A percentile compares a stretch with the other conserved stretches of the same genome.
Conservation (phyloP, 2,797 vertebrate species). For the Sus cebifrons region DNA sequence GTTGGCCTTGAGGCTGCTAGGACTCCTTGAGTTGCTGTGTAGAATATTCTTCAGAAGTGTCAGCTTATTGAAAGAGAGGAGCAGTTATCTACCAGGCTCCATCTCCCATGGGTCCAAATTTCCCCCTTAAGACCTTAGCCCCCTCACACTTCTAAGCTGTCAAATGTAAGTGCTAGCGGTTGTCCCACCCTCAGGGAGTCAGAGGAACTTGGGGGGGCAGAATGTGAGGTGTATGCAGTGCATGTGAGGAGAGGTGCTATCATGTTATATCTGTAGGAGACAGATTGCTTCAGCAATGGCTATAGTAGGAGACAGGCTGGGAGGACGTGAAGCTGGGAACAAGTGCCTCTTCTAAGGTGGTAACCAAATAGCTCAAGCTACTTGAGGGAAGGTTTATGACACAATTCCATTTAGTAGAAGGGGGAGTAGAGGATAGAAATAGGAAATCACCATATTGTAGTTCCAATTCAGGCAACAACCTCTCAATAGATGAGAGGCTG, state of each 20-base stretch:
- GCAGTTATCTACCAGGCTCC: not conserved
- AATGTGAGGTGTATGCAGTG: not conserved
- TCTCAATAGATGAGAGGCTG: not conserved
- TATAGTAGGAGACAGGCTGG: not conserved
- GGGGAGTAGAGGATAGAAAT: not conserved
- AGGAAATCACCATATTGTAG: not conserved
- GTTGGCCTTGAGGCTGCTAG: not conserved
- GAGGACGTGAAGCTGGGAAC: not conserved
- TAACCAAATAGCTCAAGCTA: not conserved
- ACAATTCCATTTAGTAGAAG: conserved; percentile 22
- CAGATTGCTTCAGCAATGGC: not conserved
- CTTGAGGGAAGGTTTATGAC: not conserved
- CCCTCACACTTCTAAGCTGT: not conserved
- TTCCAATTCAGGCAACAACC: not conserved
- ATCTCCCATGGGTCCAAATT: not conserved
- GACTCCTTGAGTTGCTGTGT: not conserved
- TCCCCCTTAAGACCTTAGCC: not conserved
- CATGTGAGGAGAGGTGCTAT: not conserved
- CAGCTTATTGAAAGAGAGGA: not conserved
- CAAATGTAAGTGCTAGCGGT: not conserved
- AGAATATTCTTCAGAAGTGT: conserved; percentile 14
- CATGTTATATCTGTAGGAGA: not conserved
- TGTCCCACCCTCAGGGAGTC: not conserved
- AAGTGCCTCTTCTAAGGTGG: not conserved
- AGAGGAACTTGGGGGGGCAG: not conserved